Evolutionary conservation across 2,113 vertebrate species (phyloP).

Genomic region (Rhynchomys soricoides): DNA sequence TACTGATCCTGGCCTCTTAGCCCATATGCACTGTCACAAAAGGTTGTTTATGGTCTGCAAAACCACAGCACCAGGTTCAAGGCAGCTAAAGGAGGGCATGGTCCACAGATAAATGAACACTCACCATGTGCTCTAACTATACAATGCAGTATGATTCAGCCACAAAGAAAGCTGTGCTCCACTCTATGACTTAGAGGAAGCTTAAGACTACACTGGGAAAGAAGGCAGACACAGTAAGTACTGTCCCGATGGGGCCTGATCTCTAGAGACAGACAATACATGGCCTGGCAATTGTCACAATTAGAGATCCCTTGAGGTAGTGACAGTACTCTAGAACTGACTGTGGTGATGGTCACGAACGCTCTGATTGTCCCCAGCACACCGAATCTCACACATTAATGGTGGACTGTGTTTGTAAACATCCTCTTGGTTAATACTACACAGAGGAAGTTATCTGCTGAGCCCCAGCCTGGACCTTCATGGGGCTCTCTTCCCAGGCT

Average conservation of each 20-base stretch:
- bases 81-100: neutral
- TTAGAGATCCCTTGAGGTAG: neutral
- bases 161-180: accelerated
- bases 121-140: accelerated
- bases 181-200: accelerated
- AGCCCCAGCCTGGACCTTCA: neutral
- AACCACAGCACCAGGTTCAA: neutral
- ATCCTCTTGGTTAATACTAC: accelerated
- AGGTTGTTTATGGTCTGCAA: neutral
- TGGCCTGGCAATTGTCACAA: neutral
- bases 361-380: accelerated
- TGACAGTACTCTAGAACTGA: accelerated
- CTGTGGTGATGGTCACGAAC: accelerated
- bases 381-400: accelerated
- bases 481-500: neutral
- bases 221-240: accelerated
- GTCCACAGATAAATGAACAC: accelerated
- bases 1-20: accelerated
- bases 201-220: accelerated
- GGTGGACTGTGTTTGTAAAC: accelerated
- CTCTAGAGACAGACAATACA: neutral
- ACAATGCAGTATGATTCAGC: accelerated
- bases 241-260: accelerated
- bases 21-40: neutral
- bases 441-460: neutral